Evolutionary conservation across 2,797 vertebrate species (phyloP).

Genomic region (Sebastes oblongus): DNA sequence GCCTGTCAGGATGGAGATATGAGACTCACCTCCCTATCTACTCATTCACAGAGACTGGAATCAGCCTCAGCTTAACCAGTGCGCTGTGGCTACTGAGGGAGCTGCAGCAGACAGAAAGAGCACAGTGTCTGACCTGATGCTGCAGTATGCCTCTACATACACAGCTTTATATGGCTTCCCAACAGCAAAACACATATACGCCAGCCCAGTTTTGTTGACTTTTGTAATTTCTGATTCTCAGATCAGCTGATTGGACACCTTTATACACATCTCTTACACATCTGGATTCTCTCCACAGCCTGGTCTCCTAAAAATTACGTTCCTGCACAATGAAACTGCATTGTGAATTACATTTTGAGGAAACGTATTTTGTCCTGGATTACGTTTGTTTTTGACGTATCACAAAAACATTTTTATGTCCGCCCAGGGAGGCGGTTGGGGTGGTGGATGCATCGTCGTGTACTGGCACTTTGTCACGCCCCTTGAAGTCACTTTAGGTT

Average conservation of each 20-base stretch:
- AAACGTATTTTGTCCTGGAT: no score
- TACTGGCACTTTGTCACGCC: no score
- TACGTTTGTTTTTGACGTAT: no score
- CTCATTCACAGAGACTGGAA: slow-evolving; percentile 67
- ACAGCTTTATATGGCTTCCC: neutral
- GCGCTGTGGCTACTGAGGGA: slow-evolving; percentile 41
- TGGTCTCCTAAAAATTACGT: no score
- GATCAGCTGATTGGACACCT: neutral
- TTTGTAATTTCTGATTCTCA: neutral
- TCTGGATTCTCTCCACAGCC: neutral
- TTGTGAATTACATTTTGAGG: no score
- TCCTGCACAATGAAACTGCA: no score
- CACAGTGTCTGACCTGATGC: slow-evolving; percentile 30
- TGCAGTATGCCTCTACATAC: slow-evolving; percentile 9
- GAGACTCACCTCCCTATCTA: slow-evolving; percentile 67
- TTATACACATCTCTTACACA: neutral
- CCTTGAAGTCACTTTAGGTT: no score
- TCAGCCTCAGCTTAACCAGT: slow-evolving; percentile 57
- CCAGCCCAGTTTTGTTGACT: neutral
- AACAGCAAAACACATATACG: neutral
- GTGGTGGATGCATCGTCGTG: no score
- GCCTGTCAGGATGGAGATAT: slow-evolving; percentile 76
- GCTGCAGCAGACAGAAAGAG: slow-evolving; percentile 40
- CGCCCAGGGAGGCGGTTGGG: no score
- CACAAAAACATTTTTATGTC: no score